Evolutionary conservation across 2,113 vertebrate species (phyloP), one percentile per base, ranked within the genome.

Genomic region (Forbesichthys agassizii): DNA sequence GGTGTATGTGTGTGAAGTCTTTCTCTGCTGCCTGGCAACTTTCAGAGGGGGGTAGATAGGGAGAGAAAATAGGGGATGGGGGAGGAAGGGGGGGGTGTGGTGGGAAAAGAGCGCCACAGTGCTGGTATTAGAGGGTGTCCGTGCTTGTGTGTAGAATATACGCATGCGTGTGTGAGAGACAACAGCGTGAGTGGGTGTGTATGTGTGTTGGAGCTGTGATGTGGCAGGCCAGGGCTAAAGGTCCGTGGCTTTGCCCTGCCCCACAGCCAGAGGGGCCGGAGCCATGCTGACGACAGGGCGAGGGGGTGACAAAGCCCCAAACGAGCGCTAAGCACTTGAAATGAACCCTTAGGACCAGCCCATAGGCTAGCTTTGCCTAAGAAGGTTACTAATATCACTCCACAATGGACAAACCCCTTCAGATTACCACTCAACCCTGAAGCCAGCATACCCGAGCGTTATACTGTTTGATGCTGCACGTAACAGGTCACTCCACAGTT

Each of bases 21-120:
- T 87, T 88, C 86, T 82, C 68, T 77, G 87, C 88, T 91, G 88
- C 91, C 82, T 85, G 85, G 89, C 90, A 91, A 90, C 88, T 83
- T 83, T 81, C 71, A 73, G 1, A 68, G 81, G 64, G 81, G 68
- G 77, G 76, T 8, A 10, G 13, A 33, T 16, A 51, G 11, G 79
- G 80, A 83, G 69, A 77, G 65, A 46, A 68, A 79, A 70, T 79
- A 57, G 59, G 58, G 69, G 58, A 65, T 72, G 77, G 20, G 11
- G 74, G 67, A 69, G 68, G 75, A 84, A 77, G 63, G 83, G 82
- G 84, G 74, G 74, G 68, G 74, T 33, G 84, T n/a, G 82, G 90
- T 79, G 87, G 86, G 83, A 91, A 91, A 86, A 79, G 65, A 81
- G 61, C 78, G 84, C 78, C 66, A 83, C 62, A 79, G 86, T 78